Conservation (phyloP, 1,140 invertebrate species). For the Brachionus calyciflorus region DNA sequence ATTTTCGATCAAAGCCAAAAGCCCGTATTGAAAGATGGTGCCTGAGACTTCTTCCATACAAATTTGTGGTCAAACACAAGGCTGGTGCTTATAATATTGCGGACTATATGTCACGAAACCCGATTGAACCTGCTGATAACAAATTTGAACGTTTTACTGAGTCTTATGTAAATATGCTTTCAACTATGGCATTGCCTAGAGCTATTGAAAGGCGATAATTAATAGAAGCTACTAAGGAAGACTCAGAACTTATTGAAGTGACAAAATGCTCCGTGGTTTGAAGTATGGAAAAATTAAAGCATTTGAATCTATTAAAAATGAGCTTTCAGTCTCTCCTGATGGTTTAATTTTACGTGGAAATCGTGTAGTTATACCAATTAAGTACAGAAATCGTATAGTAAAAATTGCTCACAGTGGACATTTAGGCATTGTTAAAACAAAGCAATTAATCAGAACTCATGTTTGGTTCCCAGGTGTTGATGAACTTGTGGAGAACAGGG, state of each 20-base stretch:
- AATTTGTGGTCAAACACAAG: neutral
- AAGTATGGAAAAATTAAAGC: neutral
- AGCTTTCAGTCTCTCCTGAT: neutral
- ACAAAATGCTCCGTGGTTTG: no score
- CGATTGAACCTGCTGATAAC: neutral
- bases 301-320: neutral
- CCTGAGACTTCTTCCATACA: no score
- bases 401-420: slow-evolving; percentile 51
- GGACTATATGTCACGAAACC: neutral
- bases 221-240: no score
- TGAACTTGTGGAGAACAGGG: slow-evolving; percentile 51
- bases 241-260: no score
- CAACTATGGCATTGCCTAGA: no score
- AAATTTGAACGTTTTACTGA: no score
- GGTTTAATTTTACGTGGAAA: neutral
- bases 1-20: neutral
- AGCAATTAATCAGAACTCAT: slow-evolving; percentile 51
- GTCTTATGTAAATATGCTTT: no score
- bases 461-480: slow-evolving; percentile 57
- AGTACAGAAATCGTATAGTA: neutral
- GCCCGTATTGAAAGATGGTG: neutral
- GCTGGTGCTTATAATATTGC: neutral
- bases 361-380: neutral
- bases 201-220: no score
- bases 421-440: slow-evolving; percentile 51